Base-by-base conservation (phyloP, 2,888 invertebrate species). In the Patella caerulea region DNA sequence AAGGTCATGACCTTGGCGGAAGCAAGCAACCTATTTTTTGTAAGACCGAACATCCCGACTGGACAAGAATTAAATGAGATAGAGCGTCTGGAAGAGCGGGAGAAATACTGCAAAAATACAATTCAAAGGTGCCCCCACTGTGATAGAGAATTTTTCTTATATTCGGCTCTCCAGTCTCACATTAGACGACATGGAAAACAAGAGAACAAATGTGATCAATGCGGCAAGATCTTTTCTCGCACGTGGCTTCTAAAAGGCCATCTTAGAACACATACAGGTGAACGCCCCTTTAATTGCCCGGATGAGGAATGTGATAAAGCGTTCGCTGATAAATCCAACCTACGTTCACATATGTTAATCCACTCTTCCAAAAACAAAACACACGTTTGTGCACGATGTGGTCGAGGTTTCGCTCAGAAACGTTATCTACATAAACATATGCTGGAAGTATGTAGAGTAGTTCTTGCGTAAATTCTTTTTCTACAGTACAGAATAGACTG, bases 231-330 rank as follows among this genome's bases (percentile, higher is more conserved):
- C 34, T 91, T 91, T 81, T 87, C 90, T 9, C 83, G 91, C 7
- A 88, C 89, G 0, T 91, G 91, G 90, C 87, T 91, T 9, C 84
- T 91, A 17, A 91, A 91, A 76, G 91, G 91, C 1, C 91, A 91
- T 81, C 85, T 91, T 85, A 80, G 91, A 15, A 91, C 88, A 3
- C 91, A 91, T 79, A 91, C 91, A 0, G 91, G 91, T 1, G 91
- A 91, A 76, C 80, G 88, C 12, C 91, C 91, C 0, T 91, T 87
- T 79, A 81, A 82, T 45, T 91, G 91, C 79, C 83, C 84, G 0
- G 81, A 88, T 54, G 82, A 84, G 7, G 86, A 86, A 11, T 91
- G 91, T 79, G 86, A 84, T 69, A 90, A 89, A 77, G 88, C 89
- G 2, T 91, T 91, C 81, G 91, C 91, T 0, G 91, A 91, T 80